A percentile compares a stretch with the other conserved stretches of the same genome.
These are phyloP conservation scores for Martes martes DNA, from an alignment of 2,113 vertebrate genomes.

Conservation along the genomic window DNA sequence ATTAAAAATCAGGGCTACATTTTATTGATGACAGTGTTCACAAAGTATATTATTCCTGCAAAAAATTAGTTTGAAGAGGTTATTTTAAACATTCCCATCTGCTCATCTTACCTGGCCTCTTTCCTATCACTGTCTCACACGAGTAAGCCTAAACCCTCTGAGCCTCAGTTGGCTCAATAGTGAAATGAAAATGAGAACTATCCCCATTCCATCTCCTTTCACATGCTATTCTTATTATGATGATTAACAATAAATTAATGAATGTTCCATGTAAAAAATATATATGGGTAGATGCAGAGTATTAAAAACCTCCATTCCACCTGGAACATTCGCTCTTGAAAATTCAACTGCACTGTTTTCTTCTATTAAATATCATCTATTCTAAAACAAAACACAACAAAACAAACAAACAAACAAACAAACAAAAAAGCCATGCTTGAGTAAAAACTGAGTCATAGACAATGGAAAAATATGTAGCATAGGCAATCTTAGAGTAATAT, in stretches of 20 bases:
- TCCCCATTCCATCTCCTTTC: not conserved
- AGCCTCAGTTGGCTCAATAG: not conserved
- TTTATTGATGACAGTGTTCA: not conserved
- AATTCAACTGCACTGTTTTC: not conserved
- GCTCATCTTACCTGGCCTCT: not conserved
- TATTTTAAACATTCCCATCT: not conserved
- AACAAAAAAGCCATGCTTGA: not conserved
- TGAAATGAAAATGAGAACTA: not conserved
- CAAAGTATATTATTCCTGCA: not conserved
- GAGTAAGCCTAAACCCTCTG: not conserved
- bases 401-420: not conserved
- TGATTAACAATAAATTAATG: not conserved
- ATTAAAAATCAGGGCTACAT: not conserved
- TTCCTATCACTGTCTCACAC: not conserved
- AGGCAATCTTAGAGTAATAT: not conserved
- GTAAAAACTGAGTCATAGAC: not conserved
- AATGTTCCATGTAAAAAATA: not conserved
- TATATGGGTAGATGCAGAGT: not conserved
- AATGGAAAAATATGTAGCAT: not conserved
- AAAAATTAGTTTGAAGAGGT: not conserved
- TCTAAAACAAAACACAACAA: not conserved
- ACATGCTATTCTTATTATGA: not conserved
- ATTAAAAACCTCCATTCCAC: not conserved
- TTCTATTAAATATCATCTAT: not conserved
- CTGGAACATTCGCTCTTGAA: not conserved